A percentile compares a stretch with the other conserved stretches of the same genome.
These are phyloP conservation scores for Protosalanx chinensis DNA, from an alignment of 2,797 vertebrate species.

Conservation along the genomic window DNA sequence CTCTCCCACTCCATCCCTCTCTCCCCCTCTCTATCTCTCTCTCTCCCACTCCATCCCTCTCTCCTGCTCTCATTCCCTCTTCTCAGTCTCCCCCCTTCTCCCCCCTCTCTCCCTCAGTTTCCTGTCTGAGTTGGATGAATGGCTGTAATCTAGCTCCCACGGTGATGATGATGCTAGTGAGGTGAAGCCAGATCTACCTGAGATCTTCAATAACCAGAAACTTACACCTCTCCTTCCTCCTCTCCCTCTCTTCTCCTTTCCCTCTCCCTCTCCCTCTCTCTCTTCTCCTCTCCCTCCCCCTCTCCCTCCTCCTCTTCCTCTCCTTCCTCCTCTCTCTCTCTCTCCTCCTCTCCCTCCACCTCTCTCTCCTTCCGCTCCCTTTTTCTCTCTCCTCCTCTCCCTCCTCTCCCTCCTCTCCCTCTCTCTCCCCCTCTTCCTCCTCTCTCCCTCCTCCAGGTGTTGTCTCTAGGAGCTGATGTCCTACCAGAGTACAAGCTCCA, in stretches of 20 bases:
- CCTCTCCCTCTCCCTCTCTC: neutral
- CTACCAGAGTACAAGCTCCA: conserved; percentile 98
- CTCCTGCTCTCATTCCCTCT: neutral
- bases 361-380: neutral
- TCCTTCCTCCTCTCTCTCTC: neutral
- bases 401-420: too few species aligned
- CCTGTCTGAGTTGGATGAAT: too few species aligned
- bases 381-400: neutral
- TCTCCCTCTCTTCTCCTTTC: neutral
- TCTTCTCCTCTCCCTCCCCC: neutral
- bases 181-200: too few species aligned
- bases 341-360: neutral
- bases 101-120: too few species aligned
- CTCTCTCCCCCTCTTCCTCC: neutral
- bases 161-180: too few species aligned
- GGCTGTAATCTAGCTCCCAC: too few species aligned
- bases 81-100: neutral
- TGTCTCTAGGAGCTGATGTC: conserved; percentile 95
- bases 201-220: too few species aligned
- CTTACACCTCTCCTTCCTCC: too few species aligned
- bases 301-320: neutral
- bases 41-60: neutral
- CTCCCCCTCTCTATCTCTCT: neutral
- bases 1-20: neutral
- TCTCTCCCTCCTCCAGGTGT: conserved; percentile 75